Evolutionary conservation across 2,888 invertebrate genomes (phyloP), one percentile per base, ranked within the genome.

Genomic region (Pyrrhopygopsis socrates): DNA sequence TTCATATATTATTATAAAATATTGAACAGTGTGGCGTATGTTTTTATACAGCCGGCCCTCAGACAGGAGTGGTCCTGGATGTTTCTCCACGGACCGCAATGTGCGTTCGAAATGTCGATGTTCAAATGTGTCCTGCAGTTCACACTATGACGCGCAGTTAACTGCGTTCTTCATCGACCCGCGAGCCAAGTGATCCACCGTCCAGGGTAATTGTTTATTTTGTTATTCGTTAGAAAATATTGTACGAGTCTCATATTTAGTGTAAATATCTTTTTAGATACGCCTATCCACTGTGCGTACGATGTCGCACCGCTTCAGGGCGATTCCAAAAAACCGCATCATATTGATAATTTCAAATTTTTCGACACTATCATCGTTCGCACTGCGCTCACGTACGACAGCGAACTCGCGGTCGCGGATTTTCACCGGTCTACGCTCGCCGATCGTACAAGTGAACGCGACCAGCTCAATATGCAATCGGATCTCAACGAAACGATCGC

Each of bases 131-230:
- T 97, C 96, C 97, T 97, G 97, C 97, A 97, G 95, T 96, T 97
- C 97, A 97, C 97, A 97, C 94, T 96, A 95, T 96, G 95, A 95
- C 96, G 95, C 97, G 96, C 97, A 96, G 95, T 96, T 97, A 94
- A 95, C 97, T 98, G 98, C 98, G 98, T 97, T 98, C 98, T 98
- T 98, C 98, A 98, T 98, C 98, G 98, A 98, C 97, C 96, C 97
- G 97, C 97, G 98, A 98, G 98, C 98, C 34, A 34, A 34, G 34
- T 34, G 34, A 34, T n/a, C n/a, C n/a, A n/a, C n/a, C n/a, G n/a
- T n/a, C n/a, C n/a, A n/a, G n/a, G n/a, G n/a, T n/a, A n/a, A n/a
- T n/a, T n/a, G n/a, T n/a, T n/a, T n/a, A n/a, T n/a, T n/a, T n/a
- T n/a, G n/a, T n/a, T n/a, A n/a, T n/a, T n/a, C n/a, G n/a, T n/a